phyloP scores from a whole-genome alignment of 1,140 invertebrate species.

The Zaprionus nigranus region DNA sequence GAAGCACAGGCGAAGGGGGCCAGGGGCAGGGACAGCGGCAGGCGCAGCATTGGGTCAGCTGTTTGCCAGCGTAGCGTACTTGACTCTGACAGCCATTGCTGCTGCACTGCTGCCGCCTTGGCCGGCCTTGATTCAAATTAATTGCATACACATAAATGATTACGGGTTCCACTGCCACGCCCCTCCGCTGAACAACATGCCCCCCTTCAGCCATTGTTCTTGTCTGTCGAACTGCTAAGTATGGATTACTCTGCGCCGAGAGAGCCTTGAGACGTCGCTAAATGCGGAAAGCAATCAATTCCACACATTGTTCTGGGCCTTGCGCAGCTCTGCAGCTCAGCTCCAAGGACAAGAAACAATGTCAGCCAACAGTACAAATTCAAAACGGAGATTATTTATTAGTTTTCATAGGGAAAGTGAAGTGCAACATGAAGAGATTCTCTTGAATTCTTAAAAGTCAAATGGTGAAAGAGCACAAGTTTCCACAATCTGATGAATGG shows the following conservation, averaged over 20 bases:
- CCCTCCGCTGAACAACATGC: background rate
- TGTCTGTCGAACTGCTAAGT: conserved; percentile 27
- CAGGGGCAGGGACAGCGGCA: background rate
- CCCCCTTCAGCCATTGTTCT: background rate
- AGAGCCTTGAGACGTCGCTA: background rate
- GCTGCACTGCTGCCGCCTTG: conserved; percentile 11
- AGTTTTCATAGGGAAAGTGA: background rate
- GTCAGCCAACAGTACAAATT: background rate
- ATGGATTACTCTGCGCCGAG: conserved; percentile 25
- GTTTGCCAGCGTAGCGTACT: conserved; percentile 55
- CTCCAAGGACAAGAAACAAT: conserved; percentile 6
- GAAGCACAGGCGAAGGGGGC: background rate
- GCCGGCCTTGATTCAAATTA: conserved; percentile 71
- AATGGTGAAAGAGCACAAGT: too few species aligned
- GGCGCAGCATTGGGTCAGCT: conserved; percentile 38
- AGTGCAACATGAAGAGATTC: background rate
- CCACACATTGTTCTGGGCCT: conserved; percentile 9
- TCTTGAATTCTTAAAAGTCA: background rate
- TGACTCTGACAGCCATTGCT: conserved; percentile 50
- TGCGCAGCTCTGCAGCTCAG: conserved; percentile 7
- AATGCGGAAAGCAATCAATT: conserved; percentile 44
- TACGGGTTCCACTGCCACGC: background rate
- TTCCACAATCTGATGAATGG: too few species aligned
- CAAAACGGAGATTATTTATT: background rate
- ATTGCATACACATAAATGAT: conserved; percentile 45